Base-by-base conservation (phyloP, 2,113 vertebrate genomes). In the Clupea harengus region DNA sequence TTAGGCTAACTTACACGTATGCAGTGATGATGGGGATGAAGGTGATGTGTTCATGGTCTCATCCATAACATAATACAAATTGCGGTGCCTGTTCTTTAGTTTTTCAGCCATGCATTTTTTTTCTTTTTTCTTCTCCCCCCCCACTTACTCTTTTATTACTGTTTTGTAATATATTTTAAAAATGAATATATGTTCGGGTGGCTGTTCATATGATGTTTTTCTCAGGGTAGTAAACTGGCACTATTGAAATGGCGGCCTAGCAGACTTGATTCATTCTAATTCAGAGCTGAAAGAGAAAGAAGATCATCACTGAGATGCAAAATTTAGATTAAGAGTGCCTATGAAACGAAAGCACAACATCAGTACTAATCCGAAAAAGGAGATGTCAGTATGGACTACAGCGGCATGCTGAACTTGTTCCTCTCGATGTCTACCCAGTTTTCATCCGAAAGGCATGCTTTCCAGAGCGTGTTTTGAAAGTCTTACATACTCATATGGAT, bases 321-420 rank as follows among this genome's bases (percentile, higher is more conserved):
- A 39, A 39, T 39, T 39, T 39, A 39, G 39, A 60, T 60, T 60
- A 22, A 7, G 54, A 60, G 54, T 60, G 54, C 54, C 54, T 60
- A 60, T 60, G 54, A 60, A 60, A 60, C 22, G 54, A 60, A 60
- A 60, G 54, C 54, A 60, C 54, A 60, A 60, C 54, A 60, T 60
- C 54, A 60, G 54, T 60, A 60, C 54, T 22, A 60, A 60, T 22
- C 18, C 18, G 3, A 60, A 60, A 60, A 22, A 22, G 54, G 20
- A 60, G 54, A 60, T 6, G 54, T 60, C 54, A 22, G 54, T 20
- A 60, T 22, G 54, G 54, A 60, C 54, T 60, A 60, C 54, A 60
- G 54, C 54, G 5, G 54, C 22, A 22, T 22, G 54, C 54, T 57
- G 52, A 57, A 57, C 52, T 22, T 22, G 1, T 22, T 60, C 54